Base-by-base conservation (phyloP, 1,140 invertebrate genomes). In the Bombus turneri region DNA sequence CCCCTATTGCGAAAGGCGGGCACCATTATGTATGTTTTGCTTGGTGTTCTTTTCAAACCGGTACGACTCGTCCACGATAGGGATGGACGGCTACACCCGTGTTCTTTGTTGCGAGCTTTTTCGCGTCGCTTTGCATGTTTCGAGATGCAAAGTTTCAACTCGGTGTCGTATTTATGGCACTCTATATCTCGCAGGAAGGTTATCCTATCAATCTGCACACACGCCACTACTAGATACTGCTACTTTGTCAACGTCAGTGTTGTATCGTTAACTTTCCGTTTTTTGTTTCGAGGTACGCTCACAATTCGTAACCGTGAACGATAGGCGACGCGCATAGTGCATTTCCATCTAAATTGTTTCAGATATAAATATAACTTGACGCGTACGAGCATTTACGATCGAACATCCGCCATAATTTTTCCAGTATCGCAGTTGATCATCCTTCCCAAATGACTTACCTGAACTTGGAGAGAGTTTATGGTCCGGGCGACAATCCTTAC, bases 101-200 rank as follows among this genome's bases (percentile, higher is more conserved):
- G 87, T 89, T 89, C 81, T 85, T 90, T 77, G 73, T 34, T 66
- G 43, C 85, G 12, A 43, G 62, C 62, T 87, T 89, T 90, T 90
- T 89, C n/a, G 81, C 88, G 81, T 85, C 73, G 76, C 85, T 84
- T 89, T 87, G 88, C 88, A 89, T 89, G 88, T 84, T 74, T 57
- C 81, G 73, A 37, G 81, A 89, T 87, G 88, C 85, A 87, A 87
- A 89, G 43, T 87, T 85, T 72, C 53, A 41, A 18, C 37, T n/a
- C n/a, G 41, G 6, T 57, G 66, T 82, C 85, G 85, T 89, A 89
- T 89, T 81, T 86, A 81, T 86, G 53, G 71, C 76, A 41, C 66
- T 64, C 75, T 57, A 64, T 86, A 82, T 57, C 81, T 31, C 76
- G 28, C 31, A 15, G 39, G 31, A 72, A 53, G 88, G 85, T 66